phyloP scores from a whole-genome alignment of 1,140 invertebrate genomes.

The Drosophila melanica region DNA sequence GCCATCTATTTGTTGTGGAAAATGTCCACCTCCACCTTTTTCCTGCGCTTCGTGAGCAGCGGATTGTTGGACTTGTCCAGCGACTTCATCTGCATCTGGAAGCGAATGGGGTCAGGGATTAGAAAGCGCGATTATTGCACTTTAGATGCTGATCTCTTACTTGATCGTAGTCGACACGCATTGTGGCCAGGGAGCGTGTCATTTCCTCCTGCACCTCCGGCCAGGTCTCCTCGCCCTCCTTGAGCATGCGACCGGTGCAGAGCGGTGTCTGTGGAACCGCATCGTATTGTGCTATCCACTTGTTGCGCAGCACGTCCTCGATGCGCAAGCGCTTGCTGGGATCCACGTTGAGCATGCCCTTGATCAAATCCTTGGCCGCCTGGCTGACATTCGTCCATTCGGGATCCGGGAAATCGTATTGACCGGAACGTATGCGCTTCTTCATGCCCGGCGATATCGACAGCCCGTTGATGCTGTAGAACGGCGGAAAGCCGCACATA shows the following conservation, averaged over 20 bases:
- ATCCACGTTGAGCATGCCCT: conserved; percentile 96
- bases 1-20: conserved; percentile 42
- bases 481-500: conserved; percentile 98
- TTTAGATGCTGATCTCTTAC: conserved; percentile 71
- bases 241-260: conserved; percentile 93
- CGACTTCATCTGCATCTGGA: conserved; percentile 92
- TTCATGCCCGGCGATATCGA: conserved; percentile 99
- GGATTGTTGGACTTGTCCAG: conserved; percentile 96
- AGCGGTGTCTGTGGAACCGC: conserved; percentile 97
- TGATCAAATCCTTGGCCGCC: conserved; percentile 97
- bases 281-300: conserved; percentile 95
- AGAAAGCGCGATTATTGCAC: not conserved
- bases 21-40: conserved; percentile 85
- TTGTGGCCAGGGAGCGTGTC: conserved; percentile 97
- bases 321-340: conserved; percentile 95
- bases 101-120: not conserved
- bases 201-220: conserved; percentile 99
- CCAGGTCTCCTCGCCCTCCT: conserved; percentile 96
- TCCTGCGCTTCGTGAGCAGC: conserved; percentile 93
- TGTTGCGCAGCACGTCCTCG: conserved; percentile 94
- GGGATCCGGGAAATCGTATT: conserved; percentile 98
- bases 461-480: conserved; percentile 98
- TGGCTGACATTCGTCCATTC: conserved; percentile 98
- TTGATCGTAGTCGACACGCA: conserved; percentile 97
- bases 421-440: conserved; percentile 96